These are phyloP conservation scores for Amphilophus citrinellus DNA, from an alignment of 2,113 vertebrate genomes.

Conservation along the genomic window DNA sequence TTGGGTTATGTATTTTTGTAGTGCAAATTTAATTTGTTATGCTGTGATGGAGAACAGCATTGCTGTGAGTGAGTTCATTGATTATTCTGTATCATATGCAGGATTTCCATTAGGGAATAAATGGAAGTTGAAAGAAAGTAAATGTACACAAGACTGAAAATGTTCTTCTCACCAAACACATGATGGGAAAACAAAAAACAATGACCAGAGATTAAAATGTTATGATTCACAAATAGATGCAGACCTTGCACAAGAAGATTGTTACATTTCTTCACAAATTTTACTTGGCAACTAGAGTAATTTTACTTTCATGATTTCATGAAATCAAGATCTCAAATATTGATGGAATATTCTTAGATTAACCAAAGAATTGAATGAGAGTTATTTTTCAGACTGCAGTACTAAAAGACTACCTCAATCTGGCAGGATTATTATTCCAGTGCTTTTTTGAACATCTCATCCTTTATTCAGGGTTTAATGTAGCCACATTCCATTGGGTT, in stretches of 20 bases:
- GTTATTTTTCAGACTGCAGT: background rate
- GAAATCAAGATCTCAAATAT: background rate
- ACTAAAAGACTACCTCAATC: background rate
- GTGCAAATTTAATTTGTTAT: constrained; percentile 10
- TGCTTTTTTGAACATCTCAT: background rate
- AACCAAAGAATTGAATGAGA: background rate
- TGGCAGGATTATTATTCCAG: background rate
- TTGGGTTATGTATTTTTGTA: background rate
- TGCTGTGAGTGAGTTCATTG: background rate
- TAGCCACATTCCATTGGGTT: constrained; percentile 18
- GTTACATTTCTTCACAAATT: background rate
- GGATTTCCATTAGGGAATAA: background rate
- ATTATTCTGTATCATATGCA: background rate
- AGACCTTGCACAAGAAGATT: background rate
- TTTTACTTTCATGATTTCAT: background rate
- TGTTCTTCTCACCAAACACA: background rate
- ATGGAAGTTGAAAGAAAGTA: constrained; percentile 22
- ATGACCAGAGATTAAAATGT: background rate
- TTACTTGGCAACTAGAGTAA: background rate
- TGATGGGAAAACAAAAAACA: background rate
- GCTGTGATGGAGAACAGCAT: background rate
- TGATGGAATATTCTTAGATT: background rate
- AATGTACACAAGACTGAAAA: background rate
- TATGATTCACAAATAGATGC: background rate
- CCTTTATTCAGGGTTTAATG: background rate